phyloP scores from a whole-genome alignment of 1,140 invertebrate genomes.

The Cydia fagiglandana region DNA sequence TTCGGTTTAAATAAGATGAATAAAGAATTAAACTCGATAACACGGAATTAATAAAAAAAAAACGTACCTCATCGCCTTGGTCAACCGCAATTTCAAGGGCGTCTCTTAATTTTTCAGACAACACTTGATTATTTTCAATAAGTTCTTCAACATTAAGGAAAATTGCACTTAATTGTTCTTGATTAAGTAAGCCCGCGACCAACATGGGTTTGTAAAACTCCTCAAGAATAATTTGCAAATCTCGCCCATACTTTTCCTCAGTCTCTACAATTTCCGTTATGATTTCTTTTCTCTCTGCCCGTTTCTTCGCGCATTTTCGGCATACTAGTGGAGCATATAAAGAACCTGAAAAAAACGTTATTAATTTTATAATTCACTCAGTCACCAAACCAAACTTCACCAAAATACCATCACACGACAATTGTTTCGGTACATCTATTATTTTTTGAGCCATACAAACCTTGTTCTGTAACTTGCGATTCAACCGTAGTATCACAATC shows the following conservation, averaged over 20 bases:
- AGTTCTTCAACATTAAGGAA: conserved; percentile 97
- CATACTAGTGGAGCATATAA: conserved; percentile 90
- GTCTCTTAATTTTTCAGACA: conserved; percentile 92
- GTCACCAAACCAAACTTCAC: too few relatives aligned
- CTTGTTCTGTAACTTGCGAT: conserved; percentile 83
- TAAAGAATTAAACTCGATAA: neutral
- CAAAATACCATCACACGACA: too few relatives aligned
- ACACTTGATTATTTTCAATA: conserved; percentile 91
- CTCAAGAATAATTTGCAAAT: conserved; percentile 94
- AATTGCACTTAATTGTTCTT: conserved; percentile 91
- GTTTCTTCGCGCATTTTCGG: conserved; percentile 91
- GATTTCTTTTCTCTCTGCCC: conserved; percentile 95
- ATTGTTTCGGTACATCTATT: conserved; percentile 31
- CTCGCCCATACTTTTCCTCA: conserved; percentile 96
- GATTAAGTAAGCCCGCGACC: conserved; percentile 90
- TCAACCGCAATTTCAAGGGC: conserved; percentile 92
- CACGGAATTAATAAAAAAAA: conserved; percentile 13
- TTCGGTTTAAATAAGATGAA: neutral
- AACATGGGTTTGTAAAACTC: conserved; percentile 97
- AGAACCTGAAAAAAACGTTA: conserved; percentile 74
- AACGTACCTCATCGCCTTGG: conserved; percentile 82
- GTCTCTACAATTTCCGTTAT: conserved; percentile 98
- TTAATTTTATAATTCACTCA: neutral
- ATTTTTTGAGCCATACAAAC: conserved; percentile 52
- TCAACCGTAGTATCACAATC: conserved; percentile 88